A percentile compares a stretch with the other conserved stretches of the same genome.
phyloP scores from a whole-genome alignment of 92 coral and sea anemone species.

The Micromussa lordhowensis region DNA sequence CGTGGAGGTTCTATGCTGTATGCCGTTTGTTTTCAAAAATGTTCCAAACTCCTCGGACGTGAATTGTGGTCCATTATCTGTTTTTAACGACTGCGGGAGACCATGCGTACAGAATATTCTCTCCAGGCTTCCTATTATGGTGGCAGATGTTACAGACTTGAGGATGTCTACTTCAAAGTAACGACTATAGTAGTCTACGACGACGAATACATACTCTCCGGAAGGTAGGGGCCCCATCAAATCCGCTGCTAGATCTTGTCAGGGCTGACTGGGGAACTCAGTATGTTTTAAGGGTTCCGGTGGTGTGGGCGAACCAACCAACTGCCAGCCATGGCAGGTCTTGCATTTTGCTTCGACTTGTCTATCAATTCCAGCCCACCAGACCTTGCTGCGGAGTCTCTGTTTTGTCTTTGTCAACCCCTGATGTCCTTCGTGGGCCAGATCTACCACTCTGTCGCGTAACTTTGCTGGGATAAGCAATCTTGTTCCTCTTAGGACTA shows the following conservation, averaged over 20 bases:
- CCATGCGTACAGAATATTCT: constrained; percentile 2
- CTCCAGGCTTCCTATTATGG: constrained; percentile 1
- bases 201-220: not conserved
- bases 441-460: constrained; percentile 9
- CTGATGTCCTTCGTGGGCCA: constrained; percentile 54
- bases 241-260: constrained; percentile 12
- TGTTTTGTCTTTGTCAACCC: constrained; percentile 21
- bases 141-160: constrained; percentile 2
- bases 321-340: constrained; percentile 13
- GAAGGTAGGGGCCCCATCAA: constrained; percentile 4
- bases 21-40: not conserved
- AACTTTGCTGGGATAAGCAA: constrained; percentile 9
- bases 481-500: constrained; percentile 25
- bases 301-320: constrained; percentile 2
- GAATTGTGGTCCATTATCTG: too few relatives aligned
- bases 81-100: too few relatives aligned
- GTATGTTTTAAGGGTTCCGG: constrained; percentile 5
- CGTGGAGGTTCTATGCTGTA: not conserved
- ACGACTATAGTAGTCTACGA: constrained; percentile 11
- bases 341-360: constrained; percentile 47
- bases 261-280: not conserved
- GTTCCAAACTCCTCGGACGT: not conserved
- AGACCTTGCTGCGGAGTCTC: constrained; percentile 41
- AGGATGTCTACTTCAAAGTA: constrained; percentile 6
- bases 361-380: constrained; percentile 61